Base-by-base conservation (phyloP, 2,113 vertebrate genomes). In the Lanius ludovicianus region DNA sequence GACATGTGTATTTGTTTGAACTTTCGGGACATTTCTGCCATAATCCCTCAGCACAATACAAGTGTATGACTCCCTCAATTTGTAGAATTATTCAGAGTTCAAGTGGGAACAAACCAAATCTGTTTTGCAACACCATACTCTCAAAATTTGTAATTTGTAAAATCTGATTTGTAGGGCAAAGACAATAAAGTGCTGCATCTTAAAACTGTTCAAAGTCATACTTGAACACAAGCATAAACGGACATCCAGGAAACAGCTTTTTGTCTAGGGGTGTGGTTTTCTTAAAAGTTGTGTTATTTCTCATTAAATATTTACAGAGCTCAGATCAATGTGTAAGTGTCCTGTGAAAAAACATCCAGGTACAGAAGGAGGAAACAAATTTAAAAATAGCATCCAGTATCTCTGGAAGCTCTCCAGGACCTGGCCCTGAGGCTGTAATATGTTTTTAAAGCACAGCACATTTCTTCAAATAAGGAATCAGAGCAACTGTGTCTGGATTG, bases 1-100 rank as follows among this genome's bases (percentile, higher is more conserved):
- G 94, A 93, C 88, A 12, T 64, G 42, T 84, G 27, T 95, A 94
- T 96, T 95, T 98, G 87, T 97, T 95, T 97, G 94, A 97, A 97
- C 93, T 90, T 97, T 93, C 87, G 93, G 79, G 87, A 52, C 27
- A 87, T 94, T 97, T 92, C 37, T 93, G 55, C 80, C 67, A 74
- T 95, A 98, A 97, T 96, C 62, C 85, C 88, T 96, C 92, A 89
- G 67, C 75, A 94, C 47, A 85, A 84, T 91, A 52, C 57, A 71
- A 92, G 67, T 22, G 71, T 46, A 71, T 91, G 84, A 95, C 75
- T 94, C 60, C 11, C 31, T 79, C 14, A 42, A 77, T 59, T 89
- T 52, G 28, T 50, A 42, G 81, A 93, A 84, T 82, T 93, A 89
- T 94, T 96, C 75, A 84, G 74, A 85, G 42, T 90, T 97, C 82